Base-by-base conservation (phyloP, 1,140 invertebrate genomes). In the Acyrthosiphon pisum region DNA sequence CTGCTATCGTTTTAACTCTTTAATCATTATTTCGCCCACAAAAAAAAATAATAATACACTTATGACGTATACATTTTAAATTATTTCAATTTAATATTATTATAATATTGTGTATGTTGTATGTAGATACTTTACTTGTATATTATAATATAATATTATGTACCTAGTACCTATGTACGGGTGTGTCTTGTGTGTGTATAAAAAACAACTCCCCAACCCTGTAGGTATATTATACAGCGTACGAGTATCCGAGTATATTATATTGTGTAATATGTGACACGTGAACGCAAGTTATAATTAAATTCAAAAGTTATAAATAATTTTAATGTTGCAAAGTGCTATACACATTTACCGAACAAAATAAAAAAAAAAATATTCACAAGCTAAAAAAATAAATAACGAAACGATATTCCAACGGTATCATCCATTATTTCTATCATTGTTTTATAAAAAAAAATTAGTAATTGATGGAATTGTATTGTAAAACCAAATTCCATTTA, bases 261-360 rank as follows among this genome's bases (percentile, higher is more conserved):
- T 56, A 76, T 76, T 76, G n/a, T 76, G 60, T 76, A 76, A 76
- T 68, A n/a, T n/a, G 8, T 76, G 60, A 76, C 60, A 76, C 60
- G 60, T 76, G 60, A n/a, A 76, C 30, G 30, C 60, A 76, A 76
- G 60, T 76, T 76, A 76, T 76, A 76, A 76, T 76, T 76, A 76
- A 76, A 76, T 76, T 76, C n/a, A 76, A 76, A 76, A 76, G 60
- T 76, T 76, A 76, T 76, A 76, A 76, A 76, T 76, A 76, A 76
- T 76, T 76, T 76, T 76, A 76, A 76, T 76, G 60, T 76, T n/a
- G 60, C 60, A 76, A 76, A 76, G 60, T 76, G 60, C 60, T 76
- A n/a, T 76, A 18, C 30, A n/a, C 60, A 76, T 76, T 76, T 76
- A 76, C 60, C 14, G 6, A 76, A 76, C 60, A 76, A 76, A 76